These are phyloP conservation scores for Molorchus minor DNA, from an alignment of 2,888 invertebrate species.

Conservation along the genomic window DNA sequence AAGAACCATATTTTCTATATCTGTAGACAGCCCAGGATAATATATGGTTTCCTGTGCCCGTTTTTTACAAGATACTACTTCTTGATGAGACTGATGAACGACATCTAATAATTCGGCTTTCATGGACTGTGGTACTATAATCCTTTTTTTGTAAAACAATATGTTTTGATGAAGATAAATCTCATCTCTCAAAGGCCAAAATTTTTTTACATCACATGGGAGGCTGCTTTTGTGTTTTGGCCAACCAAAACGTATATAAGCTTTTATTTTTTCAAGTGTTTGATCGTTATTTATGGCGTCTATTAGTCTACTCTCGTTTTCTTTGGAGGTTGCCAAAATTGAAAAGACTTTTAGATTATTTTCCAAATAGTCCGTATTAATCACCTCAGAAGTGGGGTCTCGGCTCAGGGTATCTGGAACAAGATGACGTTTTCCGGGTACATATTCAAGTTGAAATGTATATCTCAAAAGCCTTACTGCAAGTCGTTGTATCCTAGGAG, in stretches of 20 bases:
- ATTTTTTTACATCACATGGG: conserved; percentile 11
- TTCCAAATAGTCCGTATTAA: conserved; percentile 11
- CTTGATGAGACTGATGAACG: conserved; percentile 29
- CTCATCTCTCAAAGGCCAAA: conserved; percentile 22
- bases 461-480: conserved; percentile 8
- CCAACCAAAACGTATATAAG: neutral
- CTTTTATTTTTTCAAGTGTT: neutral
- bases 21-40: conserved; percentile 40
- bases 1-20: conserved; percentile 41
- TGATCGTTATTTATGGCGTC: neutral
- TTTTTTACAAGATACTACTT: conserved; percentile 29
- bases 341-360: neutral
- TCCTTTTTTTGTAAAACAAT: conserved; percentile 23
- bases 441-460: conserved; percentile 5
- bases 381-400: conserved; percentile 3
- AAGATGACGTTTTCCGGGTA: conserved; percentile 2
- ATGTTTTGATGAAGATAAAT: conserved; percentile 16
- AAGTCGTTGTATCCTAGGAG: conserved; percentile 12
- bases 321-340: conserved; percentile 1
- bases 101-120: conserved; percentile 15
- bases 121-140: conserved; percentile 10
- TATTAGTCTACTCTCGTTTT: conserved; percentile 5
- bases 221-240: conserved; percentile 8
- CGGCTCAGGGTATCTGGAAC: conserved; percentile 12
- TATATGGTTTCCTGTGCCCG: conserved; percentile 42